Percentiles rank a stretch among this genome's conserved stretches.
These are phyloP conservation scores for Cephalopachus bancanus DNA, from an alignment of 2,797 vertebrate species.

Conservation along the genomic window DNA sequence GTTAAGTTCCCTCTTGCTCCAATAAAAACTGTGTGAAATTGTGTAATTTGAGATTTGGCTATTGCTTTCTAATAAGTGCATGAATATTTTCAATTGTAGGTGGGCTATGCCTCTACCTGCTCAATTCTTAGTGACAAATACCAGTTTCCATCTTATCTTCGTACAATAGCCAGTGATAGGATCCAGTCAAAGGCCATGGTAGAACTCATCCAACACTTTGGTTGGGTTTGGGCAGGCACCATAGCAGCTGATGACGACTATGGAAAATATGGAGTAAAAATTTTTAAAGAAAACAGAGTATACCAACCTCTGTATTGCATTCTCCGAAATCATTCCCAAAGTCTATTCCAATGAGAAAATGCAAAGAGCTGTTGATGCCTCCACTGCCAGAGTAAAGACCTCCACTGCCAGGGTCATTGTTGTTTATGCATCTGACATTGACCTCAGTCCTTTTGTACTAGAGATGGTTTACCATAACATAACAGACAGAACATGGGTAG, in stretches of 20 bases:
- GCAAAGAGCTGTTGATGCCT: slow-evolving; percentile 87
- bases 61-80: not conserved
- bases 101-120: slow-evolving; percentile 92
- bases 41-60: not conserved
- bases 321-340: slow-evolving; percentile 93
- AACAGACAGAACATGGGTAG: slow-evolving; percentile 93
- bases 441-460: slow-evolving; percentile 91
- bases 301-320: slow-evolving; percentile 92
- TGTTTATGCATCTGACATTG: slow-evolving; percentile 94
- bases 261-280: slow-evolving; percentile 94
- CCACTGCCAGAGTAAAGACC: too few species aligned
- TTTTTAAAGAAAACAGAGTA: slow-evolving; percentile 93
- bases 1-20: not conserved
- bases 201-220: slow-evolving; percentile 91
- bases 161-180: slow-evolving; percentile 91
- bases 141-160: slow-evolving; percentile 94
- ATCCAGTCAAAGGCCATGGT: slow-evolving; percentile 92
- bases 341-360: slow-evolving; percentile 89
- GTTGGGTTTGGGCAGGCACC: slow-evolving; percentile 94
- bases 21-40: not conserved
- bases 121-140: slow-evolving; percentile 93
- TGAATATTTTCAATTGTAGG: slow-evolving; percentile 85
- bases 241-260: slow-evolving; percentile 93
- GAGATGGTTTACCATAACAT: slow-evolving; percentile 91
- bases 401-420: slow-evolving; percentile 93